Percentiles rank a stretch among this genome's conserved stretches.
Evolutionary conservation across 2,888 invertebrate species (phyloP).

Genomic region (Protodeltote pygarga): DNA sequence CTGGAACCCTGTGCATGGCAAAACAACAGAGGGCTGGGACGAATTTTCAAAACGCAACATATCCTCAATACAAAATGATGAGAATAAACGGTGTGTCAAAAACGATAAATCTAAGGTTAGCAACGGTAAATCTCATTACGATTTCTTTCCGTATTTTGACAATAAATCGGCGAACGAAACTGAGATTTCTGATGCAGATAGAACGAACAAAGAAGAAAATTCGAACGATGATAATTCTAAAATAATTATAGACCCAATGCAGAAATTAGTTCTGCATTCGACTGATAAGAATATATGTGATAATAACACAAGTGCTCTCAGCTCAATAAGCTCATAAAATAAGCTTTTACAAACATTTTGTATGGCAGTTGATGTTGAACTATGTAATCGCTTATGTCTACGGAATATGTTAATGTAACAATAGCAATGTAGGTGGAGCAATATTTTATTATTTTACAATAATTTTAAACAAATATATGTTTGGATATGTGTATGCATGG

Average conservation of each 20-base stretch:
- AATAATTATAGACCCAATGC: constrained; percentile 84
- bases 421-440: constrained; percentile 52
- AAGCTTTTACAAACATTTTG: constrained; percentile 74
- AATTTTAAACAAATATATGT: constrained; percentile 21
- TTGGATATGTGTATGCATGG: constrained; percentile 40
- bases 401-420: constrained; percentile 45
- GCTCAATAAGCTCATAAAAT: constrained; percentile 81
- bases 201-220: constrained; percentile 45
- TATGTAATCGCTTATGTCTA: constrained; percentile 67
- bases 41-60: constrained; percentile 79
- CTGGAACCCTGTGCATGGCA: constrained; percentile 69
- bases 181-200: constrained; percentile 39
- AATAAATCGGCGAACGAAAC: constrained; percentile 69
- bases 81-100: constrained; percentile 66
- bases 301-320: constrained; percentile 83
- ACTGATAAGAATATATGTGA: constrained; percentile 86
- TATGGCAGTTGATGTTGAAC: constrained; percentile 60
- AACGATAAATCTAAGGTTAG: constrained; percentile 68
- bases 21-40: constrained; percentile 76
- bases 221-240: constrained; percentile 75
- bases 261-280: constrained; percentile 84
- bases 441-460: constrained; percentile 50
- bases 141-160: constrained; percentile 82
- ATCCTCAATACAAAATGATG: constrained; percentile 72
- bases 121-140: constrained; percentile 78